These are phyloP conservation scores for Agrotis exclamationis DNA, from an alignment of 2,888 invertebrate species.

Conservation along the genomic window DNA sequence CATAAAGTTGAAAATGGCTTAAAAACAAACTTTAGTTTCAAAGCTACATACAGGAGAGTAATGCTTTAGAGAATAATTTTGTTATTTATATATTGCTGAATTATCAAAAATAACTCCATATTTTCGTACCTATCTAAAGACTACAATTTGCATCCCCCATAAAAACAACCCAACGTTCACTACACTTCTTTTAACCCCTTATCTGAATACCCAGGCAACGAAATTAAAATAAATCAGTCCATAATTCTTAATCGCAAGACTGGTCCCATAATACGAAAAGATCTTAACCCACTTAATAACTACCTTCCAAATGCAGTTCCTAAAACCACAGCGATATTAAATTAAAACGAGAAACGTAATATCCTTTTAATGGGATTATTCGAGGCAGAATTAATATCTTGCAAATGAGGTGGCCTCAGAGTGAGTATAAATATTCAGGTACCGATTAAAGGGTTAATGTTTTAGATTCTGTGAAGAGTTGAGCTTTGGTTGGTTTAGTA, in stretches of 20 bases:
- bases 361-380: slow-evolving; percentile 67
- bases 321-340: slow-evolving; percentile 52
- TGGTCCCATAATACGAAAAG: slow-evolving; percentile 34
- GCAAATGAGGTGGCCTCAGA: slow-evolving; percentile 62
- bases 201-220: slow-evolving; percentile 24
- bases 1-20: no score
- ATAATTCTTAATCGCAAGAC: slow-evolving; percentile 42
- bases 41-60: no score
- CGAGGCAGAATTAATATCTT: slow-evolving; percentile 69
- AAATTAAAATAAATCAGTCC: slow-evolving; percentile 58
- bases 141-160: background rate
- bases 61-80: no score
- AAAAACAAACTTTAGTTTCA: no score
- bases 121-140: background rate
- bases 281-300: slow-evolving; percentile 54
- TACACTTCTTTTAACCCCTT: slow-evolving; percentile 13
- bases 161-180: slow-evolving; percentile 5
- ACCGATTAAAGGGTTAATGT: slow-evolving; percentile 51
- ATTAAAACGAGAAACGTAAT: slow-evolving; percentile 66
- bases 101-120: background rate
- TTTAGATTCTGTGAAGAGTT: slow-evolving; percentile 46
- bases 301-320: slow-evolving; percentile 49
- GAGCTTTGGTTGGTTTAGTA: slow-evolving; percentile 14
- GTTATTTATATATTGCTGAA: no score
- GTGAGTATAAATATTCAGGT: slow-evolving; percentile 65